These are phyloP conservation scores for Chrosomus eos DNA, from an alignment of 2,797 vertebrate species.

Conservation along the genomic window DNA sequence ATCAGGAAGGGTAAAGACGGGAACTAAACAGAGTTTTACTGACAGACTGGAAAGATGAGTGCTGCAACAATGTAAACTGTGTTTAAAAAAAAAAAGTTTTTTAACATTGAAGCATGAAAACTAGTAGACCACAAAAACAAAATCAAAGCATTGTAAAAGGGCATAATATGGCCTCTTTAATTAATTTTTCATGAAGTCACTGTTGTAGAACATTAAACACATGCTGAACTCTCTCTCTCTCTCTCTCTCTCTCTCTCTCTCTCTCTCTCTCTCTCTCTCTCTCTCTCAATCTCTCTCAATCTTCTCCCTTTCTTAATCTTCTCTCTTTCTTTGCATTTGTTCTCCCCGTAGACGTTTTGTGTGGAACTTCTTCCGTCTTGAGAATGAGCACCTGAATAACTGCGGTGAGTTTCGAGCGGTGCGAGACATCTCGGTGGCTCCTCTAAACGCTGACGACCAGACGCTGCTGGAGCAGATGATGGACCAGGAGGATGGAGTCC, in stretches of 20 bases:
- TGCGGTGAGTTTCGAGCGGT: constrained; percentile 96
- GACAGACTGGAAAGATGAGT: neutral
- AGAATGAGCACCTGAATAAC: constrained; percentile 98
- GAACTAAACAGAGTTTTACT: neutral
- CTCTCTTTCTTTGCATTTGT: neutral
- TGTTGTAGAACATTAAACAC: neutral
- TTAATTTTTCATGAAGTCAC: neutral
- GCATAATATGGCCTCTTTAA: neutral
- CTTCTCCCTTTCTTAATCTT: neutral
- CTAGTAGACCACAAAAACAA: neutral
- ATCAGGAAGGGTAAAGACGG: neutral
- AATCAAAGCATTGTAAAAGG: neutral
- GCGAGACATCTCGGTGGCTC: constrained; percentile 95
- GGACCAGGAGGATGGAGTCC: constrained; percentile 95
- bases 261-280: neutral
- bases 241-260: neutral
- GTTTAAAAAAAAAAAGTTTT: neutral
- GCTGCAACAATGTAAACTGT: neutral
- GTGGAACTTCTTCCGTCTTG: constrained; percentile 98
- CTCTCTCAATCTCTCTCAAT: neutral
- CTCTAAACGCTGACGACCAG: constrained; percentile 95
- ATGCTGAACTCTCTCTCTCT: neutral
- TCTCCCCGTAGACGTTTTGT: constrained; percentile 86
- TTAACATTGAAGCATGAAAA: neutral
- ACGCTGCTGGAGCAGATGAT: constrained; percentile 98